A percentile compares a stretch with the other conserved stretches of the same genome.
Evolutionary conservation across 2,888 invertebrate genomes (phyloP).

Genomic region (Magallana nippona): DNA sequence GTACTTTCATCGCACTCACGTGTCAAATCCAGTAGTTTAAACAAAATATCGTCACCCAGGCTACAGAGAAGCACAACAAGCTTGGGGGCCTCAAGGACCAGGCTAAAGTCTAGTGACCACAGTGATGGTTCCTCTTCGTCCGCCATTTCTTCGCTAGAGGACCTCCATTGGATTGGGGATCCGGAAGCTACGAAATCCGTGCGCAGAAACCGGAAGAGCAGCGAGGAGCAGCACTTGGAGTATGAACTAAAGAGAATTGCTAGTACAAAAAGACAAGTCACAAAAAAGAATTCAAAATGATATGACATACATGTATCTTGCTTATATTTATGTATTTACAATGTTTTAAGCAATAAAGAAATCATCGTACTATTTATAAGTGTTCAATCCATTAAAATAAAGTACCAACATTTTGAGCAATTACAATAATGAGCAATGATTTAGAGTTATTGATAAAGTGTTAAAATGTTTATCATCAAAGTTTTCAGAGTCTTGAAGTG

Average conservation of each 20-base stretch:
- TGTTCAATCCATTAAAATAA: too few species aligned
- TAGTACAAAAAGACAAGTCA: background rate
- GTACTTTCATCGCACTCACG: conserved; percentile 32
- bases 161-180: conserved; percentile 66
- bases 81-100: background rate
- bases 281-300: background rate
- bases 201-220: conserved; percentile 65
- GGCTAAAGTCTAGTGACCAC: conserved; percentile 28
- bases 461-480: too few species aligned
- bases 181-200: conserved; percentile 72
- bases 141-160: conserved; percentile 58
- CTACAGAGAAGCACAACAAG: conserved; percentile 34
- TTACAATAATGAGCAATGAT: too few species aligned
- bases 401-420: too few species aligned
- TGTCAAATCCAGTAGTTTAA: background rate
- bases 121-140: conserved; percentile 48
- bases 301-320: background rate
- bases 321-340: background rate
- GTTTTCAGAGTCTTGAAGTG: too few species aligned
- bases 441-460: too few species aligned
- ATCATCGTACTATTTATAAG: too few species aligned
- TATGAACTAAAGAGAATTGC: conserved; percentile 55
- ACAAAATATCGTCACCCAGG: background rate
- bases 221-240: conserved; percentile 67
- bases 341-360: too few species aligned